Evolutionary conservation across 2,113 vertebrate species (phyloP).

Genomic region (Varanus salvator): DNA sequence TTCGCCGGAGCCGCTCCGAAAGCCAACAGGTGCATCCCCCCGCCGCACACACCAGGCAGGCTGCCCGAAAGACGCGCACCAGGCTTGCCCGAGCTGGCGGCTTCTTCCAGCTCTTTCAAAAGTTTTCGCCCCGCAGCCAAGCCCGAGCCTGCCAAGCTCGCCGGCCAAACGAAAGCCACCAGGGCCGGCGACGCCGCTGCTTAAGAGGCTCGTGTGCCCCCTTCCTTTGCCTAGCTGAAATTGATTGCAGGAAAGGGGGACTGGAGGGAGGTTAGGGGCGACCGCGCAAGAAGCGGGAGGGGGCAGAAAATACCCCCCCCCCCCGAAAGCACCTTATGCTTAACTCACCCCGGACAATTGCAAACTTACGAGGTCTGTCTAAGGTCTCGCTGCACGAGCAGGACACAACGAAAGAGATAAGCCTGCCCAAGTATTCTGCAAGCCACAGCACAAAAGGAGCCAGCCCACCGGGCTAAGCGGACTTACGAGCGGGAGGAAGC

Average conservation of each 20-base stretch:
- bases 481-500: constrained; percentile 92
- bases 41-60: not conserved
- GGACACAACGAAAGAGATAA: not conserved
- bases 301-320: not conserved
- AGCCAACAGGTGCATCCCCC: too few species aligned
- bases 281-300: not conserved
- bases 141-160: not conserved
- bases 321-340: not conserved
- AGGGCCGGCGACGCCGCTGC: not conserved
- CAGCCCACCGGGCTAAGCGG: not conserved
- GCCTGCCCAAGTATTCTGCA: not conserved
- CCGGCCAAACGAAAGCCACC: not conserved
- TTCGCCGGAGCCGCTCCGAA: too few species aligned
- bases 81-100: not conserved
- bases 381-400: not conserved
- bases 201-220: not conserved
- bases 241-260: too few species aligned
- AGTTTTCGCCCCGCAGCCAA: not conserved
- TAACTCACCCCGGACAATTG: not conserved
- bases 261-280: not conserved
- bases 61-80: too few species aligned
- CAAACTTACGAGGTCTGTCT: not conserved
- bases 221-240: not conserved
- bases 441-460: not conserved
- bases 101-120: not conserved